phyloP scores from a whole-genome alignment of 30 jellyfish, hydroid and myxozoan genomes.

The Sanderia malayensis region DNA sequence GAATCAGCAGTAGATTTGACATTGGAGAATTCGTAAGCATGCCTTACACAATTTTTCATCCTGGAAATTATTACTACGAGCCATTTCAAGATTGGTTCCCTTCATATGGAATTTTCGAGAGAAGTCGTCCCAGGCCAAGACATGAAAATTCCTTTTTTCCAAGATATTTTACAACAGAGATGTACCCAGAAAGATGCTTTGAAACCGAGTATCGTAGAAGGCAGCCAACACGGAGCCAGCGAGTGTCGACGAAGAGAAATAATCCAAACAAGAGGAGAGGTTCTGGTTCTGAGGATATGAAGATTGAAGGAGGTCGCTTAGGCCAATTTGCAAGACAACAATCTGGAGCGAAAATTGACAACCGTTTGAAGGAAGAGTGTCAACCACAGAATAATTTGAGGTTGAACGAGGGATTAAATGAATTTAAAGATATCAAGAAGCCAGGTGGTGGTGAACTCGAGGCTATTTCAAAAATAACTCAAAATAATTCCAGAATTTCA shows the following conservation, averaged over 20 bases:
- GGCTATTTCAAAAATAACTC: not conserved
- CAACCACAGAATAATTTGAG: not conserved
- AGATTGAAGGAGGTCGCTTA: no score
- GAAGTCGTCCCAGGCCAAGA: not conserved
- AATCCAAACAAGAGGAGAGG: no score
- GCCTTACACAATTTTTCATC: not conserved
- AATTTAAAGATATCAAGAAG: not conserved
- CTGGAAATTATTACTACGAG: not conserved
- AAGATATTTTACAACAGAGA: no score
- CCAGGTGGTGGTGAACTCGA: not conserved
- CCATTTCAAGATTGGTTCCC: constrained; percentile 1
- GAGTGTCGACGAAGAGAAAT: no score
- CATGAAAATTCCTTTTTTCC: not conserved
- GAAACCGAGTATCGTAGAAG: no score
- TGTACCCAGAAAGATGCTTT: no score
- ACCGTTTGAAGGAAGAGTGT: not conserved
- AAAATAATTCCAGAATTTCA: not conserved
- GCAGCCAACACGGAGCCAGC: no score
- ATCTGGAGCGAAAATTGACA: no score
- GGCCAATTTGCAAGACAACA: no score
- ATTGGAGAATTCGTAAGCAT: not conserved
- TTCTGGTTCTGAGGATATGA: no score
- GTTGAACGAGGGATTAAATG: not conserved
- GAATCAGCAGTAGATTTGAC: no score
- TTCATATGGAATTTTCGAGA: not conserved